A percentile compares a stretch with the other conserved stretches of the same genome.
phyloP scores from a whole-genome alignment of 2,888 invertebrate genomes.

The Drosophila neonasuta region DNA sequence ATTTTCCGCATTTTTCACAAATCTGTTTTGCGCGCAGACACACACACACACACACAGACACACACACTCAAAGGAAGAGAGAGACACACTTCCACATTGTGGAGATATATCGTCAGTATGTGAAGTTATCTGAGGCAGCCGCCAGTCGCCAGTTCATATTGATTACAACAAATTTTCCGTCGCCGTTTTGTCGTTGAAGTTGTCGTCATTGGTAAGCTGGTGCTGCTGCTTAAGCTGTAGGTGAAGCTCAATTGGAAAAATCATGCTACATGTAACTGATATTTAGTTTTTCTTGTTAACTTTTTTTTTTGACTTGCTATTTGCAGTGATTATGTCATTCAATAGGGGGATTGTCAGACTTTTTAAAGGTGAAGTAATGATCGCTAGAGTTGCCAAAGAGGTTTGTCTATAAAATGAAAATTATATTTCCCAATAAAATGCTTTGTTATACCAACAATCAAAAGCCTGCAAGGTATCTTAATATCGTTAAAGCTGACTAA shows the following conservation, averaged over 20 bases:
- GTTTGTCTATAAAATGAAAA: not conserved
- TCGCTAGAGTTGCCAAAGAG: not conserved
- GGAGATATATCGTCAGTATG: slow-evolving; percentile 50
- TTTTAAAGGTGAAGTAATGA: slow-evolving; percentile 8
- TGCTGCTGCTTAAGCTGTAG: not conserved
- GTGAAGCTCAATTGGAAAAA: slow-evolving; percentile 41
- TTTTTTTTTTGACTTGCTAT: slow-evolving; percentile 9
- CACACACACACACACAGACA: slow-evolving; percentile 6
- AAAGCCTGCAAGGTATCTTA: no score
- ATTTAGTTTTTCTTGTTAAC: slow-evolving; percentile 34
- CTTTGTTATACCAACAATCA: not conserved
- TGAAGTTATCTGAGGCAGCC: slow-evolving; percentile 71
- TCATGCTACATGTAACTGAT: slow-evolving; percentile 49
- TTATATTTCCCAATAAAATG: not conserved
- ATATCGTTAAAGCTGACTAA: no score
- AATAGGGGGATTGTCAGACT: not conserved
- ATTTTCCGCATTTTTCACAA: slow-evolving; percentile 77
- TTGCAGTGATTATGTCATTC: slow-evolving; percentile 25
- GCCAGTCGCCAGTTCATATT: slow-evolving; percentile 74
- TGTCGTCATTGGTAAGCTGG: slow-evolving; percentile 22
- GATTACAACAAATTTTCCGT: slow-evolving; percentile 75
- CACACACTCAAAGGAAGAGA: slow-evolving; percentile 8
- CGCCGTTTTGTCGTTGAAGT: slow-evolving; percentile 71
- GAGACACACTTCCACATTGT: slow-evolving; percentile 18
- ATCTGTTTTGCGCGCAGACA: slow-evolving; percentile 64